Conservation (phyloP, 1,140 invertebrate genomes). For the Drosophila guanche region DNA sequence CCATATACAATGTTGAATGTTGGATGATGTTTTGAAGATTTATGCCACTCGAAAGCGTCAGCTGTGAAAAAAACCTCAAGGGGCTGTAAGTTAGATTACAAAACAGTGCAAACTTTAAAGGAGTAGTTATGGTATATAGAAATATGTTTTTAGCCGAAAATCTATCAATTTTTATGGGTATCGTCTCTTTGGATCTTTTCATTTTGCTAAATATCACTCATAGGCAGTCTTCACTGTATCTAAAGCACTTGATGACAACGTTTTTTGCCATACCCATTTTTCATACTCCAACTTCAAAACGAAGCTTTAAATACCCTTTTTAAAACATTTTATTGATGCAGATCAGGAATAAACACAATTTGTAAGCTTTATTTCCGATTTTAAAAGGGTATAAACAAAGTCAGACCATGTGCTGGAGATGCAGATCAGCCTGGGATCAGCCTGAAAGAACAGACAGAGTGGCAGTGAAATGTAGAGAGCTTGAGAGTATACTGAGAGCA, state of each 20-base stretch:
- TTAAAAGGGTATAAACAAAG: too few species aligned
- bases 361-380: too few species aligned
- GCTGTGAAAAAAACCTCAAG: slow-evolving; percentile 35
- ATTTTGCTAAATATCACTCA: not conserved
- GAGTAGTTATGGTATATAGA: not conserved
- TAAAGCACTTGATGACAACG: slow-evolving; percentile 38
- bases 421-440: too few species aligned
- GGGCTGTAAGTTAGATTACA: slow-evolving; percentile 15
- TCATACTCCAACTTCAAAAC: slow-evolving; percentile 18
- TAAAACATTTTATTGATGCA: too few species aligned
- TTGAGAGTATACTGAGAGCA: slow-evolving; percentile 4
- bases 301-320: too few species aligned
- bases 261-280: slow-evolving; percentile 48
- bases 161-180: too few species aligned
- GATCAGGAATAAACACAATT: too few species aligned
- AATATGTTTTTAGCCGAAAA: not conserved
- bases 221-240: slow-evolving; percentile 41
- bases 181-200: not conserved
- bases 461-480: too few species aligned
- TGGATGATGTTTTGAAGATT: slow-evolving; percentile 50
- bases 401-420: too few species aligned
- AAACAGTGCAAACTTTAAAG: slow-evolving; percentile 13
- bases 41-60: slow-evolving; percentile 53
- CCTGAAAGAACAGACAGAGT: not conserved
- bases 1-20: slow-evolving; percentile 46